Evolutionary conservation across 2,888 invertebrate genomes (phyloP), one percentile per base, ranked within the genome.

Genomic region (Phyto melanocephala): DNA sequence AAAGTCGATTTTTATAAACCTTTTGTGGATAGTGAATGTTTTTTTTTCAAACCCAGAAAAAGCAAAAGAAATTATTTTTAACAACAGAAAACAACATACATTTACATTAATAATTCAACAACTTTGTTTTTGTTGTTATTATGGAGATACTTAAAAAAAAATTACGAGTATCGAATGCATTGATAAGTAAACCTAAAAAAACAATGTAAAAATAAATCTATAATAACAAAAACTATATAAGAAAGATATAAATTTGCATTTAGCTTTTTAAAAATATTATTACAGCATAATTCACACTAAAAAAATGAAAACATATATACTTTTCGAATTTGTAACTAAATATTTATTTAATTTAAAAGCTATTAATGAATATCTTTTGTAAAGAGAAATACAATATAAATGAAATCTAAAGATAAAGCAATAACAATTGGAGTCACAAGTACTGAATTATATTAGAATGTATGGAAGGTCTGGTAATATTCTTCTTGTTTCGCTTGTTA

Each of bases 101-200:
- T 80, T 75, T 65, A 80, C 63, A 63, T 75, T 62, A 80, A 80
- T 80, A 75, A 75, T 80, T 75, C 70, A 80, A 35, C 13, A n/a
- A 40, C 42, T 22, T 42, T 7, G 11, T 17, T 24, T 10, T 15
- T 17, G 7, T 54, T 37, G 0, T 58, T 47, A 10, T 54, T 63
- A 8, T 54, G 33, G 8, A 13, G 13, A 20, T 42, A 4, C n/a
- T 54, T 47, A n/a, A 47, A 67, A 67, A 33, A 22, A 56, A 67
- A 71, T n/a, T n/a, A n/a, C n/a, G n/a, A 37, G 60, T 54, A 50
- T 75, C 24, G 47, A 54, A 74, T 22, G 17, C 13, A 40, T 54
- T 42, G 42, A 68, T 68, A 68, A 68, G 54, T 68, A 40, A 68
- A 17, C 54, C 10, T 11, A 24, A 52, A 60, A 28, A 42, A n/a